phyloP scores from a whole-genome alignment of 2,113 vertebrate genomes.

The Ranitomeya imitator region DNA sequence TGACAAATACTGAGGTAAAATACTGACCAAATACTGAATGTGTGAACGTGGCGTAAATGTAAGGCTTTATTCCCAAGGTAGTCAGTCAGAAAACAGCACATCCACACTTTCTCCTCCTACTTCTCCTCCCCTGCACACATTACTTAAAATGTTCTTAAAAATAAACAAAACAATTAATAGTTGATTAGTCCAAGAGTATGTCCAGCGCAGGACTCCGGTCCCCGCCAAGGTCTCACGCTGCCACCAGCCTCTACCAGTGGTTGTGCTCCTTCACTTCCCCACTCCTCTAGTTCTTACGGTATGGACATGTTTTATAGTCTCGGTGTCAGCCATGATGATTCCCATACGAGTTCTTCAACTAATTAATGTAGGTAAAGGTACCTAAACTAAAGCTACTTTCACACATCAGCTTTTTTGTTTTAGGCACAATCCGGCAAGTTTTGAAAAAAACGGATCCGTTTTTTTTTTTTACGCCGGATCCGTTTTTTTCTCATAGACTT shows the following conservation, averaged over 20 bases:
- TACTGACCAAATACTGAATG: too few relatives aligned
- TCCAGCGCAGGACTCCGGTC: too few relatives aligned
- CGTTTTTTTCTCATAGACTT: too few relatives aligned
- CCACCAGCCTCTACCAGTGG: not conserved
- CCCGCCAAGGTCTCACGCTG: not conserved
- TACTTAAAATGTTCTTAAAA: constrained; percentile 2
- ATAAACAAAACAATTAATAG: not conserved
- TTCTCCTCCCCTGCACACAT: not conserved
- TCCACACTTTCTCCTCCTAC: not conserved
- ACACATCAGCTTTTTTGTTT: too few relatives aligned
- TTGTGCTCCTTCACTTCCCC: not conserved
- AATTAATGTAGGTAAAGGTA: not conserved
- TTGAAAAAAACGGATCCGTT: too few relatives aligned
- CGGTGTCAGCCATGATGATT: not conserved
- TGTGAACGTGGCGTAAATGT: not conserved
- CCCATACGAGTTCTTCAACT: not conserved
- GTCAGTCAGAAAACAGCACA: too few relatives aligned
- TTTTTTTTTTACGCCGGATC: too few relatives aligned
- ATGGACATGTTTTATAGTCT: constrained; percentile 18
- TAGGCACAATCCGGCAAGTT: too few relatives aligned
- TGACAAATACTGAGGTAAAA: too few relatives aligned
- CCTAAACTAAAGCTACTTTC: not conserved
- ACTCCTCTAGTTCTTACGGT: constrained; percentile 24
- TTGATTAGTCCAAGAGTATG: not conserved
- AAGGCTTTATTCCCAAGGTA: not conserved